These are phyloP conservation scores for Peromyscus polionotus DNA, from an alignment of 2,113 vertebrate genomes.

Conservation along the genomic window DNA sequence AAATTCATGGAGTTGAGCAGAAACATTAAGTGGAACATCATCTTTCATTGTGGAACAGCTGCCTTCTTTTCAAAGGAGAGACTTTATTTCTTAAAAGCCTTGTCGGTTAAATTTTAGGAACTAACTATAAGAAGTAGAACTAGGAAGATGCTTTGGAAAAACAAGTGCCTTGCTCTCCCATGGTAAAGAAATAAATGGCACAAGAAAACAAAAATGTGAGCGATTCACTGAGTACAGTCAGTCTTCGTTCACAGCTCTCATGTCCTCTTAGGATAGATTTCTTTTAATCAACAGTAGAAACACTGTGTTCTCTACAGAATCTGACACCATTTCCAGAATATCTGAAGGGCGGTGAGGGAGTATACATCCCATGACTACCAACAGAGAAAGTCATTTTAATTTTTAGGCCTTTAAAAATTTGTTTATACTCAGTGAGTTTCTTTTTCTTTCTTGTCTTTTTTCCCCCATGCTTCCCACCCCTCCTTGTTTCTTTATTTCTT, in stretches of 20 bases:
- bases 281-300: slow-evolving; percentile 69
- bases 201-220: slow-evolving; percentile 12
- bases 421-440: neutral
- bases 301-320: slow-evolving; percentile 53
- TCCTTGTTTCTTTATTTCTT: neutral
- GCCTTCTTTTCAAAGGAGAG: neutral
- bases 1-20: neutral
- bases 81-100: neutral
- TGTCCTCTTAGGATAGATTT: slow-evolving; percentile 58
- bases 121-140: neutral
- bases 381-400: slow-evolving; percentile 51
- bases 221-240: neutral
- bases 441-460: neutral
- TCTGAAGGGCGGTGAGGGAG: slow-evolving; percentile 19
- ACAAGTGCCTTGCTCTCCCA: neutral
- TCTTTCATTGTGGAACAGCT: slow-evolving; percentile 14
- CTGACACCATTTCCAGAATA: neutral
- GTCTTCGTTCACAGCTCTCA: rapidly evolving
- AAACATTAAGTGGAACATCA: neutral
- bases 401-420: slow-evolving; percentile 36
- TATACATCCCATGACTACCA: slow-evolving; percentile 11
- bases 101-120: neutral
- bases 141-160: slow-evolving; percentile 21
- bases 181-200: neutral
- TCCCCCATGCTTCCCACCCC: neutral